These are phyloP conservation scores for Mesocricetus auratus DNA, from an alignment of 2,113 vertebrate genomes.

Conservation along the genomic window DNA sequence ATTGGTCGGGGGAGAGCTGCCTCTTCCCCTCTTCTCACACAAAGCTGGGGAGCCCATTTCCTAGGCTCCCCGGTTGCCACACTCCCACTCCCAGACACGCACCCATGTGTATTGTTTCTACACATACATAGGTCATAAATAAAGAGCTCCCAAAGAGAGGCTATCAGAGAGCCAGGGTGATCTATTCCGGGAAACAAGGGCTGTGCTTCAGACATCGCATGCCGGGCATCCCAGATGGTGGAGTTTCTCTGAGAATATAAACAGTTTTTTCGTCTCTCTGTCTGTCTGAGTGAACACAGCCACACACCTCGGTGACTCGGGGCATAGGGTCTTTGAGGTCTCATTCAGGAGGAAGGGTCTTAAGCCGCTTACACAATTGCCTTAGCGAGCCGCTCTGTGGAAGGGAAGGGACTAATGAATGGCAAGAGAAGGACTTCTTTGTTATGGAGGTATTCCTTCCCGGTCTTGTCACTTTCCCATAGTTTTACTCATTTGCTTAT, in stretches of 20 bases:
- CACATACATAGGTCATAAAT: constrained; percentile 71
- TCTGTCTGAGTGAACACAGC: neutral
- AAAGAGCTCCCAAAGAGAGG: constrained; percentile 31
- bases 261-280: neutral
- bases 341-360: neutral
- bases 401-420: neutral
- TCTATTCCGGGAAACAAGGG: neutral
- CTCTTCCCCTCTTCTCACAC: constrained; percentile 73
- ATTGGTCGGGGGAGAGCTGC: constrained; percentile 78
- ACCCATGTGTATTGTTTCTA: constrained; percentile 62
- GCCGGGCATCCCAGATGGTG: accelerated
- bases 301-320: neutral
- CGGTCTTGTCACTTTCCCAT: neutral
- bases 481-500: neutral
- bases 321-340: neutral
- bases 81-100: neutral
- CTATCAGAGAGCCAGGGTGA: neutral
- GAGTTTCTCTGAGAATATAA: constrained; percentile 27
- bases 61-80: accelerated
- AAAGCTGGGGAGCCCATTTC: constrained; percentile 57
- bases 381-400: accelerated
- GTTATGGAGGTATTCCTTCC: accelerated
- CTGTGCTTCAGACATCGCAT: neutral
- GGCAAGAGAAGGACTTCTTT: neutral
- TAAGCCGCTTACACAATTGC: too few relatives aligned